Evolutionary conservation across 2,888 invertebrate species (phyloP).

Genomic region (Mongoloraphidia duomilia): DNA sequence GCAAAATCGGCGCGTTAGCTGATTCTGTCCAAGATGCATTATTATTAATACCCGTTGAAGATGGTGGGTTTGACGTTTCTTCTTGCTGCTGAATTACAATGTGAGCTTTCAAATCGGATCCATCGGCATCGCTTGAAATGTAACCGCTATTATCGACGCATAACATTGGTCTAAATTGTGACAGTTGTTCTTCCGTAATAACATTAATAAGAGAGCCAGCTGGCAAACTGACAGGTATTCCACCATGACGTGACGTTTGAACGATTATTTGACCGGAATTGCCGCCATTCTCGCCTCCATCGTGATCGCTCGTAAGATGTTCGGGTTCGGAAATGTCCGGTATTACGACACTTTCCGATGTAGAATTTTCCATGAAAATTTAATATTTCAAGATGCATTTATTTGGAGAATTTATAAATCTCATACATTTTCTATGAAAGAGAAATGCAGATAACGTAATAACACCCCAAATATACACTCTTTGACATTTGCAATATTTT

Average conservation of each 20-base stretch:
- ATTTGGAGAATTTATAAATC: too few species aligned
- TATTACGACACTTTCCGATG: conserved; percentile 52
- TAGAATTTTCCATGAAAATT: conserved; percentile 30
- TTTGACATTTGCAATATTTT: background rate
- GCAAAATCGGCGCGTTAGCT: conserved; percentile 64
- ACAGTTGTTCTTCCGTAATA: conserved; percentile 70
- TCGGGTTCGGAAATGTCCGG: conserved; percentile 59
- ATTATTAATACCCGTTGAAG: conserved; percentile 20
- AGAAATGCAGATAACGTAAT: too few species aligned
- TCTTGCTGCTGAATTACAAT: conserved; percentile 61
- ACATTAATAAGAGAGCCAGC: conserved; percentile 76
- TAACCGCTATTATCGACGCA: conserved; percentile 79
- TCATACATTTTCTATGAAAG: too few species aligned
- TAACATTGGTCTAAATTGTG: conserved; percentile 71
- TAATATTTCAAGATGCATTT: conserved; percentile 7
- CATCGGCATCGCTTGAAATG: conserved; percentile 51
- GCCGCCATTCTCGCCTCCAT: conserved; percentile 36
- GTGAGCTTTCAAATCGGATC: conserved; percentile 54
- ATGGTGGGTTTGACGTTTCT: conserved; percentile 16
- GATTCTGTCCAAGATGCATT: conserved; percentile 55
- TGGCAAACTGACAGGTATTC: conserved; percentile 52
- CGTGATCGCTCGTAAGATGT: conserved; percentile 47
- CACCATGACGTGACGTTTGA: conserved; percentile 24
- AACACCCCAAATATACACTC: too few species aligned
- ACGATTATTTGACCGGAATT: conserved; percentile 26